These are phyloP conservation scores for Acleris sparsana DNA, from an alignment of 2,888 invertebrate genomes.

Conservation along the genomic window DNA sequence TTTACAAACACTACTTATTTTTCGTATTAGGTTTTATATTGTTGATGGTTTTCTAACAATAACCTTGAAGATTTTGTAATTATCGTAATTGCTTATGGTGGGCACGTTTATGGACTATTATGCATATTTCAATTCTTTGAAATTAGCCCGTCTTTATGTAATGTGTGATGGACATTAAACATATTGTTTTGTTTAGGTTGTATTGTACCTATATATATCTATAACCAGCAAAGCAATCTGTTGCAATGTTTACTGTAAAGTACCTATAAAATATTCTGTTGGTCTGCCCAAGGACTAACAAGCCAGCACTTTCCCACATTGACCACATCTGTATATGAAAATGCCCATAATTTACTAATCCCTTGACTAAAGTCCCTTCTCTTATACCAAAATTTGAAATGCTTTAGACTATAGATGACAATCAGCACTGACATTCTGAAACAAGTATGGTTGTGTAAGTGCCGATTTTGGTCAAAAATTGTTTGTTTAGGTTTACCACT, in stretches of 20 bases:
- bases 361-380: no score
- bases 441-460: no score
- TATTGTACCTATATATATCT: constrained; percentile 1
- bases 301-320: no score
- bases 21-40: background rate
- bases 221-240: background rate
- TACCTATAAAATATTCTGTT: background rate
- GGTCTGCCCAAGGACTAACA: background rate
- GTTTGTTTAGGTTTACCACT: no score
- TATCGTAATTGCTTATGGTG: constrained; percentile 11
- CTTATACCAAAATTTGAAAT: no score
- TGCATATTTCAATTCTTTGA: constrained; percentile 12
- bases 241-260: constrained; percentile 1
- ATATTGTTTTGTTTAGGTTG: constrained; percentile 12
- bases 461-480: no score
- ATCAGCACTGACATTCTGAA: no score
- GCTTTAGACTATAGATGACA: no score
- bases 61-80: constrained; percentile 14
- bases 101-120: background rate
- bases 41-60: background rate
- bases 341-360: no score
- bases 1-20: constrained; percentile 6
- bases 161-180: constrained; percentile 15
- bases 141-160: constrained; percentile 16
- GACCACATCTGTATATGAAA: no score